Evolutionary conservation across 1,140 invertebrate species (phyloP), one percentile per base, ranked within the genome.

Genomic region (Archivesica marissinica): DNA sequence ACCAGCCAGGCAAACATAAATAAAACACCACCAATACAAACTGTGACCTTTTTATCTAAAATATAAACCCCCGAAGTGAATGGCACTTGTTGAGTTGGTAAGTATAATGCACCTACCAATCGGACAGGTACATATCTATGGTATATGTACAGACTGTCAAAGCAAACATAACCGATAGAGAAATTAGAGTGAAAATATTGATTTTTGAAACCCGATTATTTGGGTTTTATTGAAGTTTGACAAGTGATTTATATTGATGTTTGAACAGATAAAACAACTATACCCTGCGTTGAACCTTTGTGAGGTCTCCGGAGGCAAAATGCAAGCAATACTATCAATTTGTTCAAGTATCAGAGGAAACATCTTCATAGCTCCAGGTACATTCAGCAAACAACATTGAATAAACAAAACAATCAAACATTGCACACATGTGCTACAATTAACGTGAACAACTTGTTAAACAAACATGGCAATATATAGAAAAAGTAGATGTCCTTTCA

Each of bases 161-260:
- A 28, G 68, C 50, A 72, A 47, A 72, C 50, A 72, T 15, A 50
- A 33, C n/a, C 64, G 30, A 47, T 72, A 72, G 15, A 33, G 41
- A 33, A 72, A 72, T 72, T 47, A 47, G 41, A 72, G 68, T 72
- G 68, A 72, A 72, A 72, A 72, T 72, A 72, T 72, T 72, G 68
- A 72, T 72, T 72, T 72, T 50, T 72, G 44, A 47, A 72, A 72
- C 68, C 17, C 33, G 68, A 72, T 72, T 72, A 72, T 72, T 25
- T 50, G 15, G 23, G 68, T 72, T 72, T 33, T 47, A 44, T 72
- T 72, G 33, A 56, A 30, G 44, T 30, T 47, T 72, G 28, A 64
- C 59, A 64, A 35, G 59, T 33, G 7, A 47, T 72, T 47, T 50
- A 47, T 30, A n/a, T 72, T 44, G 25, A 28, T 72, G 68, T 72